Evolutionary conservation across 2,888 invertebrate species (phyloP).

Genomic region (Netelia melanura): DNA sequence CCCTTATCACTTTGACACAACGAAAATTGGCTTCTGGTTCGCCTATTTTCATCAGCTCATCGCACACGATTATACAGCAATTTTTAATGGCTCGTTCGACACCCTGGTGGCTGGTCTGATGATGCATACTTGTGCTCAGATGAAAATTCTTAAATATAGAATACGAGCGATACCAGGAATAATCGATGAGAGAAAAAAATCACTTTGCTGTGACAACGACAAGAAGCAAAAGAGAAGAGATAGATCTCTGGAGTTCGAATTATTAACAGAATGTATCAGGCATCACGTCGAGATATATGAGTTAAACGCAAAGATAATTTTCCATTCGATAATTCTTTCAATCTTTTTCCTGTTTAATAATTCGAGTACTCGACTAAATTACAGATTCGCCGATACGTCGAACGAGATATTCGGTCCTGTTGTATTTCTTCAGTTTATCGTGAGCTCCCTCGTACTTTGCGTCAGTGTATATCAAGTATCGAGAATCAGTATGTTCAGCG

Average conservation of each 20-base stretch:
- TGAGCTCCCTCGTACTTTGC: constrained; percentile 70
- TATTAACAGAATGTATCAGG: constrained; percentile 50
- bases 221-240: background rate
- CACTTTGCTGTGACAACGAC: background rate
- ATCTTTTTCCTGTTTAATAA: background rate
- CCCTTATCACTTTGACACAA: constrained; percentile 65
- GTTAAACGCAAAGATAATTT: constrained; percentile 31
- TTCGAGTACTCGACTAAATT: background rate
- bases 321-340: background rate
- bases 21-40: constrained; percentile 45
- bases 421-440: constrained; percentile 65
- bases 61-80: constrained; percentile 30
- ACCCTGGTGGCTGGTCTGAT: constrained; percentile 74
- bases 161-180: constrained; percentile 43
- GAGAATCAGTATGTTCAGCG: constrained; percentile 61
- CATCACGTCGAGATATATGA: constrained; percentile 64
- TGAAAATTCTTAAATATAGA: constrained; percentile 76
- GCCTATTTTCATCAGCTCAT: constrained; percentile 65
- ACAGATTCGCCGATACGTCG: constrained; percentile 62
- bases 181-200: constrained; percentile 41
- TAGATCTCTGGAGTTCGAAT: constrained; percentile 38
- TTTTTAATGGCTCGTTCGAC: constrained; percentile 74
- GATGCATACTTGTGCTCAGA: constrained; percentile 72
- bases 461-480: constrained; percentile 70
- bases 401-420: constrained; percentile 65